Percentiles rank a stretch among this genome's conserved stretches.
Conservation (phyloP, 2,113 vertebrate species). For the Lycocorax pyrrhopterus region DNA sequence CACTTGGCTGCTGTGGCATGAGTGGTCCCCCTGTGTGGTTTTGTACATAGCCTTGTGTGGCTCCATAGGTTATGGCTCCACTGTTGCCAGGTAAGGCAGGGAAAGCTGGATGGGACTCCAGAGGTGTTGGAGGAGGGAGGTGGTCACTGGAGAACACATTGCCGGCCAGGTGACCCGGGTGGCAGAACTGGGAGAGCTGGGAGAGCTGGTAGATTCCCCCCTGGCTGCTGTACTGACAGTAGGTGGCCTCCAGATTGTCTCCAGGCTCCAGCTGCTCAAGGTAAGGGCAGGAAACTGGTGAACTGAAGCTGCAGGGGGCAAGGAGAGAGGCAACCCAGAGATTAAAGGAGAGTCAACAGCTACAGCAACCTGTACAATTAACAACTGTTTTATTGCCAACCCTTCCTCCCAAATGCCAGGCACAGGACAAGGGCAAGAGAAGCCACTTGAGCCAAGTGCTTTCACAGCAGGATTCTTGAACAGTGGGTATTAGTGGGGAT, state of each 20-base stretch:
- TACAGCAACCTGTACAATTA: background rate
- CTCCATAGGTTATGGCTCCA: slow-evolving; percentile 63
- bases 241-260: slow-evolving; percentile 57
- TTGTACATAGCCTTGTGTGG: slow-evolving; percentile 68
- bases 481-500: background rate
- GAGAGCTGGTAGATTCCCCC: slow-evolving; percentile 37
- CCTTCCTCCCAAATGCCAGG: background rate
- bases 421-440: background rate
- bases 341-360: background rate
- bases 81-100: slow-evolving; percentile 57
- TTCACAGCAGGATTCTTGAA: background rate
- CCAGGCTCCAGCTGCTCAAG: slow-evolving; percentile 47
- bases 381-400: background rate
- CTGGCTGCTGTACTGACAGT: slow-evolving; percentile 71
- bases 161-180: slow-evolving; percentile 62
- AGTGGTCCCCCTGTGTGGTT: slow-evolving; percentile 56
- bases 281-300: slow-evolving; percentile 63
- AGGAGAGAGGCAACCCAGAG: background rate
- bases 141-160: slow-evolving; percentile 35
- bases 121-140: slow-evolving; percentile 68
- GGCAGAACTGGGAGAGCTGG: slow-evolving; percentile 66
- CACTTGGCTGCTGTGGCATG: slow-evolving; percentile 69
- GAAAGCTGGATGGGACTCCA: slow-evolving; percentile 69
- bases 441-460: background rate
- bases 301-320: background rate